Evolutionary conservation across 2,797 vertebrate genomes (phyloP).

Genomic region (Erethizon dorsatum): DNA sequence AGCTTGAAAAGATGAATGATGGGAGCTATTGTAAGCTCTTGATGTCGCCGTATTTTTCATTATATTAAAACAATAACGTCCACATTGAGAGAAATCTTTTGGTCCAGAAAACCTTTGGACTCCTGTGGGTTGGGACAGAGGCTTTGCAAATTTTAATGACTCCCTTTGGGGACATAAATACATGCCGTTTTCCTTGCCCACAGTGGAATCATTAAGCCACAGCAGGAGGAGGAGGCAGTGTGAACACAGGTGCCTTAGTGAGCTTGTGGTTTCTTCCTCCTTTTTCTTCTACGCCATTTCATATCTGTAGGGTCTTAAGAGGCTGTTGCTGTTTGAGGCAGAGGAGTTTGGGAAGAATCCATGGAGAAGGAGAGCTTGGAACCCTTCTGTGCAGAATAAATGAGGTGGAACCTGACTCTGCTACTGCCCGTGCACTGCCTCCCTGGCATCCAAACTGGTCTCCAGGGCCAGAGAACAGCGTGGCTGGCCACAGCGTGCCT

Average conservation of each 20-base stretch:
- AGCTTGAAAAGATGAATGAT: neutral
- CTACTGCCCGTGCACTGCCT: neutral
- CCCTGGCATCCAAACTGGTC: neutral
- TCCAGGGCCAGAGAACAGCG: neutral
- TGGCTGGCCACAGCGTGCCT: neutral
- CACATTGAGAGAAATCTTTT: constrained; percentile 9
- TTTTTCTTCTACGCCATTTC: neutral
- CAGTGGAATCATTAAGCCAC: neutral
- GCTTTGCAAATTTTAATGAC: constrained; percentile 65
- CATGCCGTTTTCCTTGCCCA: neutral
- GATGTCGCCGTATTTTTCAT: constrained; percentile 62
- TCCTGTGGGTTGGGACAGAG: neutral
- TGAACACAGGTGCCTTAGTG: neutral
- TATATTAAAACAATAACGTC: constrained; percentile 59
- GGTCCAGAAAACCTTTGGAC: constrained; percentile 46
- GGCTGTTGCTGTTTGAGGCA: neutral
- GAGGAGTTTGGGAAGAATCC: neutral
- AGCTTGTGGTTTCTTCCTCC: neutral
- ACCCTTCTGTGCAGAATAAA: accelerated
- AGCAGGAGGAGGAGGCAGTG: neutral
- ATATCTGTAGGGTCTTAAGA: neutral
- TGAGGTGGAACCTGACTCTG: accelerated
- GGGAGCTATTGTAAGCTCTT: neutral
- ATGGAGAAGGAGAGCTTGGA: neutral
- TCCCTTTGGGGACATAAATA: constrained; percentile 48